phyloP scores from a whole-genome alignment of 2,888 invertebrate genomes.

The Bembecia ichneumoniformis region DNA sequence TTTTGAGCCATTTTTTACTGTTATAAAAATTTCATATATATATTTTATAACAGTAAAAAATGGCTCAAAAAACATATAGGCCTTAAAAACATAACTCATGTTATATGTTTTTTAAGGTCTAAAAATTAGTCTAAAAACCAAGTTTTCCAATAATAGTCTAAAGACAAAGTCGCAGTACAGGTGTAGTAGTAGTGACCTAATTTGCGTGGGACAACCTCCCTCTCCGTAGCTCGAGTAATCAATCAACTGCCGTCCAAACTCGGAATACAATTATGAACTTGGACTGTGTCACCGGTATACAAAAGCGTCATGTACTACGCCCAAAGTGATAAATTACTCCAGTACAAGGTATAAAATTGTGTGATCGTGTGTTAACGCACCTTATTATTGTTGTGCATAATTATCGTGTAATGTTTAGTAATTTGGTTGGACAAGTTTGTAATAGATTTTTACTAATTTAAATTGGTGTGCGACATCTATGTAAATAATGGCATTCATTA shows the following conservation, averaged over 20 bases:
- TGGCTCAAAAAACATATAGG: too few relatives aligned
- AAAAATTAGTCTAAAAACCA: too few relatives aligned
- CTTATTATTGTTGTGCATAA: constrained; percentile 4
- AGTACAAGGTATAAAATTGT: constrained; percentile 12
- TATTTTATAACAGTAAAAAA: too few relatives aligned
- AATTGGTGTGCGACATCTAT: too few relatives aligned
- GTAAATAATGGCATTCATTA: too few relatives aligned
- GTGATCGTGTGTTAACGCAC: constrained; percentile 1
- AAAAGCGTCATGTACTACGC: constrained; percentile 37
- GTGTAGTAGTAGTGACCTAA: constrained; percentile 29
- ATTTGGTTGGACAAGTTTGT: background rate
- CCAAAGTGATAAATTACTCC: constrained; percentile 55
- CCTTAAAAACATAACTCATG: too few relatives aligned
- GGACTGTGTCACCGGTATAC: constrained; percentile 52
- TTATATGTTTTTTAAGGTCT: too few relatives aligned
- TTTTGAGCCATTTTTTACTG: too few relatives aligned
- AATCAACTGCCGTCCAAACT: constrained; percentile 64
- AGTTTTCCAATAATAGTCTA: too few relatives aligned
- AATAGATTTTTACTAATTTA: too few relatives aligned
- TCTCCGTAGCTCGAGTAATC: constrained; percentile 34
- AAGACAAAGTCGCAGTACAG: constrained; percentile 18
- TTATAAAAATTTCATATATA: too few relatives aligned
- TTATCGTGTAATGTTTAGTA: constrained; percentile 5
- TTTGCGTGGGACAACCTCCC: constrained; percentile 13
- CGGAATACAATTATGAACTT: constrained; percentile 70